Base-by-base conservation (phyloP, 1,140 invertebrate species). In the Halesus radiatus region DNA sequence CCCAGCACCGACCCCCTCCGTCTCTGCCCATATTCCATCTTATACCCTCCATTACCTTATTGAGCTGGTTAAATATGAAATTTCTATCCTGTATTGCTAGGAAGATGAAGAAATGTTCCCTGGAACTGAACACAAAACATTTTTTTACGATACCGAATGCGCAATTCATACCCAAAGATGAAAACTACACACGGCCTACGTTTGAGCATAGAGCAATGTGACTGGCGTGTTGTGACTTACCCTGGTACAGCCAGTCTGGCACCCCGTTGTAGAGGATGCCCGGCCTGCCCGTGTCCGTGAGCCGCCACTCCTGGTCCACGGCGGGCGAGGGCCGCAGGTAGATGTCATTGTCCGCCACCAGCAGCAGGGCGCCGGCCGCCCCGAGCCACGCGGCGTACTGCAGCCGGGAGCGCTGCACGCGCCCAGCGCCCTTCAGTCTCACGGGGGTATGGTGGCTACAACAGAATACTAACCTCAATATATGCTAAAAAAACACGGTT, bases 211-310 rank as follows among this genome's bases (percentile, higher is more conserved):
- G n/a, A n/a, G n/a, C n/a, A n/a, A 54, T 74, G 68, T 3, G 20
- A 74, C 22, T 1, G 22, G n/a, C 23, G n/a, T 1, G 53, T 74
- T 23, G 1, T n/a, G n/a, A 20, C 83, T 84, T 89, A 96, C 95
- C 95, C 92, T 98, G 96, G 89, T 98, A 98, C 1, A 98, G 87
- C 96, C 96, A 98, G 88, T 98, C 97, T 0, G 97, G 96, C 23
- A 98, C 92, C 23, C 97, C 97, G 88, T 98, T 98, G 89, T 95
- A 98, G 56, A 97, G 90, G 26, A 93, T 85, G 29, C 94, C 95
- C 3, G 94, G 92, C 54, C 91, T 85, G 0, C 96, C 96, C 58
- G 93, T 94, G 78, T 91, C 91, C 15, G 96, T 97, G 78, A 98
- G 90, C 50, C 93, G 90, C 66, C 90, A 88, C 22, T 88, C 85